A percentile compares a stretch with the other conserved stretches of the same genome.
phyloP scores from a whole-genome alignment of 1,140 invertebrate genomes.

The Meloidogyne floridensis region DNA sequence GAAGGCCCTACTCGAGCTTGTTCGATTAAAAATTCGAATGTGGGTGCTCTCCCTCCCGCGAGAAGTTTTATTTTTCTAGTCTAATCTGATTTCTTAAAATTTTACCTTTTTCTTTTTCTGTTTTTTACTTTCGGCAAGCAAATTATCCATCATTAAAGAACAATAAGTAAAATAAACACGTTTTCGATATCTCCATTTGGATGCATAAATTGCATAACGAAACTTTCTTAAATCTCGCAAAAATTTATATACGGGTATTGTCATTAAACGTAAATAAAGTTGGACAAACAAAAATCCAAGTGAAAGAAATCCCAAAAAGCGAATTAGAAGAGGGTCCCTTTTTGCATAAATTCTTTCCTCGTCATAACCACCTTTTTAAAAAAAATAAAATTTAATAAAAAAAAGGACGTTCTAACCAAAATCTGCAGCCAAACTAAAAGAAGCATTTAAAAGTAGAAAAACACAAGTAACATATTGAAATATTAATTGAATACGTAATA shows the following conservation, averaged over 20 bases:
- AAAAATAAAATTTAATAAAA: not conserved
- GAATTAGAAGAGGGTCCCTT: conserved; percentile 56
- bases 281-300: conserved; percentile 58
- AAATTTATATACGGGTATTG: conserved; percentile 62
- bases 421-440: conserved; percentile 61
- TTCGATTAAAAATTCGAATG: too few species aligned
- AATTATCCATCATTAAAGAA: conserved; percentile 42
- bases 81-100: not conserved
- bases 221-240: conserved; percentile 58
- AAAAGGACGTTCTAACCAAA: conserved; percentile 42
- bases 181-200: conserved; percentile 60
- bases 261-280: conserved; percentile 60
- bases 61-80: too few species aligned
- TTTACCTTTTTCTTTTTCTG: not conserved
- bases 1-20: too few species aligned
- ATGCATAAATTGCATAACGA: conserved; percentile 59
- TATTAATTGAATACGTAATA: conserved; percentile 57
- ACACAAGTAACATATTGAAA: conserved; percentile 64
- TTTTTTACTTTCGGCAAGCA: conserved; percentile 6
- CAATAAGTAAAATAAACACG: conserved; percentile 63
- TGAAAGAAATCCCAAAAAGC: conserved; percentile 58
- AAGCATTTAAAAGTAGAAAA: conserved; percentile 58
- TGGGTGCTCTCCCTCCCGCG: too few species aligned
- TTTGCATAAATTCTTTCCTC: conserved; percentile 51
- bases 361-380: conserved; percentile 49